phyloP scores from a whole-genome alignment of 2,797 vertebrate species.

The Gephyroberyx darwinii region DNA sequence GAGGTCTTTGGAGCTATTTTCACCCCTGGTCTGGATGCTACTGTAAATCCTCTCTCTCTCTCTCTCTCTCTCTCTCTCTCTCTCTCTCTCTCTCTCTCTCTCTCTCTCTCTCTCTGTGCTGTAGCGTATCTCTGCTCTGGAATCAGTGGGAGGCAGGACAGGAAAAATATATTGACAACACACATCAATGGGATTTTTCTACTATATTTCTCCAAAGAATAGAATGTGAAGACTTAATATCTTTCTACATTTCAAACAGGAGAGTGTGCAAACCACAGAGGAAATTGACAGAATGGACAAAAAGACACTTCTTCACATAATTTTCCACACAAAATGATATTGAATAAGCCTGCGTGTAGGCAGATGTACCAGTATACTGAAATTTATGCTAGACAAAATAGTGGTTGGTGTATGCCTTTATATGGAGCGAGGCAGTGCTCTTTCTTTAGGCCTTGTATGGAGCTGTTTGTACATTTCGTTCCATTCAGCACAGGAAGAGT shows the following conservation, averaged over 20 bases:
- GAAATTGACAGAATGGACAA: background rate
- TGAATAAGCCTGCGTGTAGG: too few relatives aligned
- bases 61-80: constrained; percentile 1
- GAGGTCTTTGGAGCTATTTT: constrained; percentile 70
- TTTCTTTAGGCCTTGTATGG: constrained; percentile 7
- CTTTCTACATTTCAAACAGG: background rate
- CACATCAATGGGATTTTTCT: constrained; percentile 16
- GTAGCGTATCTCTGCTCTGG: constrained; percentile 27
- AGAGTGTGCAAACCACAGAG: background rate
- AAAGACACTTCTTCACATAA: background rate
- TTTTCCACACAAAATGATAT: too few relatives aligned
- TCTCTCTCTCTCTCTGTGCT: constrained; percentile 1
- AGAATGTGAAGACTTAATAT: background rate
- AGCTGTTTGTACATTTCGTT: constrained; percentile 27
- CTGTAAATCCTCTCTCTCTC: constrained; percentile 38
- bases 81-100: constrained; percentile 2
- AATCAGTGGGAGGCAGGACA: constrained; percentile 35
- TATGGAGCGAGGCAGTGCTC: constrained; percentile 11
- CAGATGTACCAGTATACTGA: too few relatives aligned
- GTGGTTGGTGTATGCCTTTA: constrained; percentile 13
- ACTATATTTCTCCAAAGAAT: constrained; percentile 14
- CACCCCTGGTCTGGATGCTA: constrained; percentile 51
- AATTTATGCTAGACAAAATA: background rate
- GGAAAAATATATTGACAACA: constrained; percentile 39
- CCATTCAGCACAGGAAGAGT: constrained; percentile 24